Evolutionary conservation across 2,888 invertebrate genomes (phyloP).

Genomic region (Choreutis nemorana): DNA sequence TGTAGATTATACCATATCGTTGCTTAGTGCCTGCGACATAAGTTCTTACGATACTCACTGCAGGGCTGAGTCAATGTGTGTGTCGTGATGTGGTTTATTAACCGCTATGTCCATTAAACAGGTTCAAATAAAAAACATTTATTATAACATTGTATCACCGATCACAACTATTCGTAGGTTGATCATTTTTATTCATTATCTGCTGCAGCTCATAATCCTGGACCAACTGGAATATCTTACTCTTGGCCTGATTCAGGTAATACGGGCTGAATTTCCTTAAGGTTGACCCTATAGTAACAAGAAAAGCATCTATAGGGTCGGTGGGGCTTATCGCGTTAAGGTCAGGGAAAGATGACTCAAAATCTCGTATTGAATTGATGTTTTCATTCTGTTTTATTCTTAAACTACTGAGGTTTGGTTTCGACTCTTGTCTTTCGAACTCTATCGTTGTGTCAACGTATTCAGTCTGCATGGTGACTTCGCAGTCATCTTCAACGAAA

Average conservation of each 20-base stretch:
- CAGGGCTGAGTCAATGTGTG: too few relatives aligned
- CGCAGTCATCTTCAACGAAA: constrained; percentile 26
- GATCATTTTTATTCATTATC: constrained; percentile 30
- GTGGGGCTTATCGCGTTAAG: constrained; percentile 28
- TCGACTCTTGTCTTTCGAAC: constrained; percentile 20
- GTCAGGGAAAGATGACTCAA: constrained; percentile 22
- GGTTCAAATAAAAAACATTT: constrained; percentile 2
- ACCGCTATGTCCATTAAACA: too few relatives aligned
- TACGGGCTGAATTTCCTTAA: constrained; percentile 42
- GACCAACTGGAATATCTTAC: constrained; percentile 52
- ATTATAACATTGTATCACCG: too few relatives aligned
- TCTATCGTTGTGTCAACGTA: constrained; percentile 22
- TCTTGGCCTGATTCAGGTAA: constrained; percentile 50
- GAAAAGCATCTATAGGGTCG: constrained; percentile 44
- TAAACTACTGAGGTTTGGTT: constrained; percentile 19
- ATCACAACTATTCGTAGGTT: neutral
- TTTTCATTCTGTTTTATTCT: constrained; percentile 16
- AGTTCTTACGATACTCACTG: too few relatives aligned
- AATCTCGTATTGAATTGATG: constrained; percentile 9
- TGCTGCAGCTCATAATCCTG: constrained; percentile 53
- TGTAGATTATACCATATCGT: too few relatives aligned
- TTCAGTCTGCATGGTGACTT: constrained; percentile 23
- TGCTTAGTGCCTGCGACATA: too few relatives aligned
- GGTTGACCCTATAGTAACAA: constrained; percentile 43
- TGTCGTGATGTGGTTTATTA: too few relatives aligned